Conservation (phyloP, 2,113 vertebrate genomes). For the Megaceryle torquata region DNA sequence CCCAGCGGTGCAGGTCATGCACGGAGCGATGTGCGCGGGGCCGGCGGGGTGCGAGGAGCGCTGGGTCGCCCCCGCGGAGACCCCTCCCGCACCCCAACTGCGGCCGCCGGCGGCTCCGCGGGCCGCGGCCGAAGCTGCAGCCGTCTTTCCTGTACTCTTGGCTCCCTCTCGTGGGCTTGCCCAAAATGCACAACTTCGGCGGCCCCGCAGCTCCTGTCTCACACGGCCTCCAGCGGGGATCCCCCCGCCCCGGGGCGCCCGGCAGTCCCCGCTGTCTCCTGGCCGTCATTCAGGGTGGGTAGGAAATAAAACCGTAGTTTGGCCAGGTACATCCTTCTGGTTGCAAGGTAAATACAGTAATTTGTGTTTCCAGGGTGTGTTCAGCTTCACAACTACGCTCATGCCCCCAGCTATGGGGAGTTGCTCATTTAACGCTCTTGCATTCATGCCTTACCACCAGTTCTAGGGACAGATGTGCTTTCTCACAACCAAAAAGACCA, state of each 20-base stretch:
- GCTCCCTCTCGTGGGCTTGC: slow-evolving; percentile 63
- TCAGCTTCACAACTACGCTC: neutral
- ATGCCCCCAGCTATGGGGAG: neutral
- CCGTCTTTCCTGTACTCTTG: slow-evolving; percentile 21
- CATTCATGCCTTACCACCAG: neutral
- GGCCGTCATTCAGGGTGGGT: accelerated
- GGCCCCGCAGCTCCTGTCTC: neutral
- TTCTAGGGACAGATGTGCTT: neutral
- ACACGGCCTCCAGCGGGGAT: too few species aligned
- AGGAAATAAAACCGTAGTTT: accelerated
- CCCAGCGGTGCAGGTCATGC: accelerated
- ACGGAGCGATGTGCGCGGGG: neutral
- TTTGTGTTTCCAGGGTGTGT: neutral
- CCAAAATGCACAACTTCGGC: neutral
- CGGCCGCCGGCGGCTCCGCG: neutral
- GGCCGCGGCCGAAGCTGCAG: neutral
- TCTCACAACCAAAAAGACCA: neutral
- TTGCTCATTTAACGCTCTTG: neutral
- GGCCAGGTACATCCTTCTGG: neutral
- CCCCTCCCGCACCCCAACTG: neutral
- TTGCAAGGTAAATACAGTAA: neutral
- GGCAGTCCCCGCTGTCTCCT: neutral
- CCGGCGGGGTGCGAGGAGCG: neutral
- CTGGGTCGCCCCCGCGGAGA: too few species aligned
- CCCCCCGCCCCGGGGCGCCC: neutral